Base-by-base conservation (phyloP, 2,888 invertebrate species). In the Calameuta filiformis region DNA sequence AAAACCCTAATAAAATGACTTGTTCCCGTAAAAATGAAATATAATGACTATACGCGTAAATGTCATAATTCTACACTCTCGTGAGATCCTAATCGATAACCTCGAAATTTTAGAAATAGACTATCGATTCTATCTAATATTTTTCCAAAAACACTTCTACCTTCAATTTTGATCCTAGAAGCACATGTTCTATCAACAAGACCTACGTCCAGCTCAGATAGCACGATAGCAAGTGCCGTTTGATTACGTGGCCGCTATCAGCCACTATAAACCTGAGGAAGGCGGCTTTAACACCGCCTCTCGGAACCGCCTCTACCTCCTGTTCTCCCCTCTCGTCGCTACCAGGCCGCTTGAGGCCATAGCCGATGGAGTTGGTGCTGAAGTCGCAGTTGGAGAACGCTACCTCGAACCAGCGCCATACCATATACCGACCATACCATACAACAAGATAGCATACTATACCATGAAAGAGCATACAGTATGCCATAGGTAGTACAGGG, bases 201-300 rank as follows among this genome's bases (percentile, higher is more conserved):
- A 71, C 71, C 71, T 34, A 34, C 69, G 69, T 75, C 69, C 69
- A 31, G 35, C 33, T 69, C n/a, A 23, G 35, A 71, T 78, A 75
- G 68, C 76, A 79, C 79, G 82, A 83, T 84, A 83, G 85, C 83
- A 86, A 89, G 85, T 87, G 89, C 85, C 86, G 86, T 89, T 88
- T 86, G 88, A 89, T 88, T 89, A 88, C 86, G 85, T 84, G 86
- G 85, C 84, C 86, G 86, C 89, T 90, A 90, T 89, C 89, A 89
- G 86, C 85, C 85, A 87, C 87, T 85, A 86, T 88, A 86, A 87
- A 88, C 85, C 86, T 85, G 87, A 87, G 86, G 80, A 89, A 90
- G 90, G 91, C 90, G 90, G 90, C 87, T 88, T 90, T 87, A 83
- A 89, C 88, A 91, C 91, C 90, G 91, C 91, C 91, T 91, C 88